Percentiles rank a stretch among this genome's conserved stretches.
Conservation (phyloP, 2,797 vertebrate genomes). For the Perodicticus potto region DNA sequence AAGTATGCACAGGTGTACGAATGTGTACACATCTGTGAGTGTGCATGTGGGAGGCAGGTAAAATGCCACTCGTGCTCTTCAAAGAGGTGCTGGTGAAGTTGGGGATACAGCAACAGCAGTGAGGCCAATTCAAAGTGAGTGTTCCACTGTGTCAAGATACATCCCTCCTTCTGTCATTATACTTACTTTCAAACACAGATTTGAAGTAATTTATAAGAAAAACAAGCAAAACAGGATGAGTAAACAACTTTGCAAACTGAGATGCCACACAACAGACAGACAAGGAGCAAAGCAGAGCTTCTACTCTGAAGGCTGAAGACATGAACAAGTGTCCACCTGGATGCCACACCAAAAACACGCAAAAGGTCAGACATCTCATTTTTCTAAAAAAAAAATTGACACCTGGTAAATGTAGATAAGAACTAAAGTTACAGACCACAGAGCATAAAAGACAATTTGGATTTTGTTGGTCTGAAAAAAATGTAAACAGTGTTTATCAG, state of each 20-base stretch:
- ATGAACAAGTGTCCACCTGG: too few species aligned
- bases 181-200: not conserved
- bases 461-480: not conserved
- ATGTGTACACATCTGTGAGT: not conserved
- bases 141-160: fast-evolving
- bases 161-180: fast-evolving
- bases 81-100: too few species aligned
- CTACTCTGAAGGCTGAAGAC: not conserved
- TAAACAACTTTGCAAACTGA: too few species aligned
- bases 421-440: not conserved
- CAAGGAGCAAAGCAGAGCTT: not conserved
- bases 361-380: not conserved
- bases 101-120: too few species aligned
- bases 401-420: not conserved
- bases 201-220: not conserved
- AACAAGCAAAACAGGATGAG: not conserved
- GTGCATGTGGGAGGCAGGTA: not conserved
- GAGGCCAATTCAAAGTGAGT: fast-evolving
- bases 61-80: not conserved
- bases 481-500: not conserved
- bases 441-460: not conserved
- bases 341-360: not conserved
- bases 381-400: not conserved
- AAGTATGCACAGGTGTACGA: fast-evolving
- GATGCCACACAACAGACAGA: not conserved